These are phyloP conservation scores for Pissodes strobi DNA, from an alignment of 1,140 invertebrate genomes.

Conservation along the genomic window DNA sequence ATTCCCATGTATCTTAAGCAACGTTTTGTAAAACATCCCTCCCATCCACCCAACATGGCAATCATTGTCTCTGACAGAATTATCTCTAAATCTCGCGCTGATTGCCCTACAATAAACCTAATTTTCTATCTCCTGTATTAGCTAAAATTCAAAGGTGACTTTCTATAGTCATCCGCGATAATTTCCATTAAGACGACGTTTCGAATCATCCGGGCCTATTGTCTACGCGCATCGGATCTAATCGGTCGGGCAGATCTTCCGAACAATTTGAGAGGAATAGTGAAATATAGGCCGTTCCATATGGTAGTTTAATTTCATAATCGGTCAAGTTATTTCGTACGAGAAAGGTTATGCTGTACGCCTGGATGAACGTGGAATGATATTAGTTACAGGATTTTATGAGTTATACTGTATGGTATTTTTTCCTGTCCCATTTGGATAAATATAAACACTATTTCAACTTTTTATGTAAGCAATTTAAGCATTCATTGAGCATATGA, in stretches of 20 bases:
- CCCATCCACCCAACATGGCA: background rate
- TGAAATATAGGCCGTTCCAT: background rate
- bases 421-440: too few relatives aligned
- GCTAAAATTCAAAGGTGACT: slow-evolving; percentile 27
- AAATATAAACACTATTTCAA: too few relatives aligned
- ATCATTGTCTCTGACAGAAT: slow-evolving; percentile 7
- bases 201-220: slow-evolving; percentile 33
- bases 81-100: slow-evolving; percentile 14
- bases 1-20: too few relatives aligned
- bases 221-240: slow-evolving; percentile 9
- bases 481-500: too few relatives aligned
- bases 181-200: slow-evolving; percentile 30
- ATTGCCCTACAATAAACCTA: slow-evolving; percentile 32
- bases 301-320: background rate
- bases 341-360: too few relatives aligned
- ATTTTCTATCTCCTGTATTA: slow-evolving; percentile 30
- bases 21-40: too few relatives aligned
- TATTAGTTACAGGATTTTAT: too few relatives aligned
- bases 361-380: too few relatives aligned
- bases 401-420: too few relatives aligned
- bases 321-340: background rate
- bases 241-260: slow-evolving; percentile 28
- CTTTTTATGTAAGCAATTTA: too few relatives aligned
- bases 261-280: slow-evolving; percentile 24
- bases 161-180: slow-evolving; percentile 27